These are phyloP conservation scores for Phylloscopus whistleri DNA, from an alignment of 2,113 vertebrate species.

Conservation along the genomic window DNA sequence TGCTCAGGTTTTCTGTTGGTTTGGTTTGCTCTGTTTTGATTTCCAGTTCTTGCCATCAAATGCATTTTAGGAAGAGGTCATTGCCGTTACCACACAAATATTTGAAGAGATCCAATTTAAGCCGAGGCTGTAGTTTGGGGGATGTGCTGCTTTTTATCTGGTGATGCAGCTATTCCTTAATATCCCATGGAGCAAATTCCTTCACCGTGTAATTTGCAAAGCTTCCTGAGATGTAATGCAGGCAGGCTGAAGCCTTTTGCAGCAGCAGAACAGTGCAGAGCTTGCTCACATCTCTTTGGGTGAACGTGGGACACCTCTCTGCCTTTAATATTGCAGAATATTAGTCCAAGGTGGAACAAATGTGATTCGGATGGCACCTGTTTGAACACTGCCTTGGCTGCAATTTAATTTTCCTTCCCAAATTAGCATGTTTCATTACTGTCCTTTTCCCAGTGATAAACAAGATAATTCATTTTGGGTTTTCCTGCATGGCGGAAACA, in stretches of 20 bases:
- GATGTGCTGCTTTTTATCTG: neutral
- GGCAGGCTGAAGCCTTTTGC: neutral
- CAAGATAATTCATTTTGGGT: slow-evolving; percentile 74
- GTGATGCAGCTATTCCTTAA: neutral
- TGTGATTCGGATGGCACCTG: slow-evolving; percentile 40
- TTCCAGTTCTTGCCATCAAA: neutral
- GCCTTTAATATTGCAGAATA: slow-evolving; percentile 19
- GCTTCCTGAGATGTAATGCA: neutral
- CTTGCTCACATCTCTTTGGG: neutral
- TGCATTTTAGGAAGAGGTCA: neutral
- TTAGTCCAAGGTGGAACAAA: slow-evolving; percentile 55
- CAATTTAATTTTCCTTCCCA: slow-evolving; percentile 70
- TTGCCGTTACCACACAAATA: neutral
- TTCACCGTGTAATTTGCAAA: neutral
- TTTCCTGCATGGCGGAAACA: slow-evolving; percentile 60
- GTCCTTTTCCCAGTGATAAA: slow-evolving; percentile 63
- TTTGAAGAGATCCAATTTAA: neutral
- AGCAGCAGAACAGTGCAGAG: neutral
- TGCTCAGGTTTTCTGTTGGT: neutral
- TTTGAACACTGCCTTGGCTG: slow-evolving; percentile 46
- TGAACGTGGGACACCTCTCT: neutral
- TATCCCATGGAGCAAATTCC: neutral
- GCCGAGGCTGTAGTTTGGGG: neutral
- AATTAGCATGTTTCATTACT: slow-evolving; percentile 68
- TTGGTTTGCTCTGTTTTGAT: neutral